Conservation (phyloP, 2,888 invertebrate species). For the Amiota communis region DNA sequence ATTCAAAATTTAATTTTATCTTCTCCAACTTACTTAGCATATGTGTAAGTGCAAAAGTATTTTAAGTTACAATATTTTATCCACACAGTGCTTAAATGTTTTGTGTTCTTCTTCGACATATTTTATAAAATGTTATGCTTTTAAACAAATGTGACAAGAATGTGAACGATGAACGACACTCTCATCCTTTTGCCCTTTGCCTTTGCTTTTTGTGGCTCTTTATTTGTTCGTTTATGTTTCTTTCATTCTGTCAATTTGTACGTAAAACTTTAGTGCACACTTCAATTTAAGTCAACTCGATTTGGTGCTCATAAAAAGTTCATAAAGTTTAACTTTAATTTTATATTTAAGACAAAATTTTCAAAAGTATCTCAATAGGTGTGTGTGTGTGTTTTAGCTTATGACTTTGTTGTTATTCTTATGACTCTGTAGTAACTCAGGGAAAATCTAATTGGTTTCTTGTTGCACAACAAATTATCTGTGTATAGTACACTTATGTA, state of each 20-base stretch:
- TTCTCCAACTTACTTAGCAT: background rate
- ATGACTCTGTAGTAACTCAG: background rate
- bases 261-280: constrained; percentile 25
- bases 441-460: constrained; percentile 2
- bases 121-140: constrained; percentile 30
- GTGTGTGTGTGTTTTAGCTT: background rate
- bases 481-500: background rate
- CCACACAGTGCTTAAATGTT: background rate
- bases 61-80: background rate
- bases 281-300: constrained; percentile 26
- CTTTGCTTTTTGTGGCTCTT: background rate
- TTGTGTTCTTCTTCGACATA: constrained; percentile 5
- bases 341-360: constrained; percentile 6
- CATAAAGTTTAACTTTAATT: constrained; percentile 31
- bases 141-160: constrained; percentile 30
- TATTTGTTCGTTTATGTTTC: background rate
- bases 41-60: constrained; percentile 2
- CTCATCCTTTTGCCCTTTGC: background rate
- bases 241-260: background rate
- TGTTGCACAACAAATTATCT: background rate
- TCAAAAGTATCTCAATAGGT: background rate
- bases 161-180: background rate
- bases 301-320: constrained; percentile 28
- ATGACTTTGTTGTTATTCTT: background rate
- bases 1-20: no score